Evolutionary conservation across 2,113 vertebrate species (phyloP), one percentile per base, ranked within the genome.

Genomic region (Actenoides lindsayi): DNA sequence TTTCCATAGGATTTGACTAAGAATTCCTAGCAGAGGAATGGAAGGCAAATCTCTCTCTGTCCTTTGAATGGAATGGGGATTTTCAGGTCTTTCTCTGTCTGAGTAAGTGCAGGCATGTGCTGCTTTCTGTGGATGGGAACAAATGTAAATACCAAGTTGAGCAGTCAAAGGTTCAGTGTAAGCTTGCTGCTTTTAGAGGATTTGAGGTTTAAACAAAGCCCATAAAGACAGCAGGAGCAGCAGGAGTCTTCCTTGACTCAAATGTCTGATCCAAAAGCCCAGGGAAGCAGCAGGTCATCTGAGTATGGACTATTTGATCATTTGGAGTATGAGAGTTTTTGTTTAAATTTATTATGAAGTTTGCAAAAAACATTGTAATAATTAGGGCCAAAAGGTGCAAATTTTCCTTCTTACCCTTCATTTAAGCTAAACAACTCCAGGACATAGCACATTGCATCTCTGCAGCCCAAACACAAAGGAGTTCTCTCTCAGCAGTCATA

Each of bases 1-100:
- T 95, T 97, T 97, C 96, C 93, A 95, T 95, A 92, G 93, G 95
- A 96, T 97, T 96, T 96, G 83, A 89, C 92, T 89, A 76, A 95
- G 83, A 96, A 94, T 97, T 93, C 96, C 92, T 95, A 46, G 78
- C 87, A 84, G 63, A 85, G 74, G 90, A 94, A 95, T 76, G 87
- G 62, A 94, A 97, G 81, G 89, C 74, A 96, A 89, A 96, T 88
- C 57, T 91, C 69, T 54, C 54, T 88, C 28, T 78, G 74, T 88
- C 50, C 62, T 91, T 91, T 83, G 81, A 96, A 93, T 87, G 96
- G 96, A 96, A 96, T 96, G 92, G 94, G 59, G 96, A 96, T 95
- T 97, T 97, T 95, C 95, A 95, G 90, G 92, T 97, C 89, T 91
- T 94, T 90, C 89, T 80, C 80, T 75, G 65, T 16, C 94, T 91